These are phyloP conservation scores for Caenorhabditis briggsae DNA, from an alignment of 1,140 invertebrate genomes.

Conservation along the genomic window DNA sequence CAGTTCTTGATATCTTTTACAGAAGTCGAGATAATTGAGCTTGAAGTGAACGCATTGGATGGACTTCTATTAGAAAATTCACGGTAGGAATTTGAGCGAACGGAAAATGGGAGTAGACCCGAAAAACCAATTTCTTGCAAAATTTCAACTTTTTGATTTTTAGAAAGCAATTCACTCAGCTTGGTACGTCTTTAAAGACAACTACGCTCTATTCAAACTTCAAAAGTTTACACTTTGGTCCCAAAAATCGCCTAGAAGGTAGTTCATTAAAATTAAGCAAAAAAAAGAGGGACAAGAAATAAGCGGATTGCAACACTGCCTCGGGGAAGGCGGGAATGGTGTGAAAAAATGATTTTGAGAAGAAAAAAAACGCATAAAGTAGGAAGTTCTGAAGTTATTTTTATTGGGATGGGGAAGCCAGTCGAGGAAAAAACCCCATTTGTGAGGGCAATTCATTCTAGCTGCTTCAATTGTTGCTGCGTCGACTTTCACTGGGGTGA, in stretches of 20 bases:
- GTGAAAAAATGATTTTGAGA: slow-evolving; percentile 45
- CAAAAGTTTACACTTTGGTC: slow-evolving; percentile 40
- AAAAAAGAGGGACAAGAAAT: background rate
- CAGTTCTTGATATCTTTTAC: too few species aligned
- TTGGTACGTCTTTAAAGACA: background rate
- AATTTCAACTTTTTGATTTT: background rate
- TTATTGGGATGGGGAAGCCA: too few species aligned
- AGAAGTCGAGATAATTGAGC: too few species aligned
- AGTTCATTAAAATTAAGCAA: slow-evolving; percentile 46
- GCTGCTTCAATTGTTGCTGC: slow-evolving; percentile 42
- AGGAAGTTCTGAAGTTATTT: slow-evolving; percentile 23
- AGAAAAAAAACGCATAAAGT: background rate
- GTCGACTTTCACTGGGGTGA: slow-evolving; percentile 6
- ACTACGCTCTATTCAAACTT: slow-evolving; percentile 20
- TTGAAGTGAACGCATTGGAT: too few species aligned
- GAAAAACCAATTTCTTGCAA: too few species aligned
- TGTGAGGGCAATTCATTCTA: slow-evolving; percentile 50
- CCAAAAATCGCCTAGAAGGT: background rate
- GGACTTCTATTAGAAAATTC: too few species aligned
- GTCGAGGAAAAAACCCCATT: slow-evolving; percentile 15
- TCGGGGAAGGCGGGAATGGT: slow-evolving; percentile 5
- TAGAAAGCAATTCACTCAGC: background rate
- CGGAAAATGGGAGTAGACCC: too few species aligned
- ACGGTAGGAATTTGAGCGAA: too few species aligned
- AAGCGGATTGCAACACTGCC: slow-evolving; percentile 53